Evolutionary conservation across 2,888 invertebrate genomes (phyloP).

Genomic region (Piscicola geometra): DNA sequence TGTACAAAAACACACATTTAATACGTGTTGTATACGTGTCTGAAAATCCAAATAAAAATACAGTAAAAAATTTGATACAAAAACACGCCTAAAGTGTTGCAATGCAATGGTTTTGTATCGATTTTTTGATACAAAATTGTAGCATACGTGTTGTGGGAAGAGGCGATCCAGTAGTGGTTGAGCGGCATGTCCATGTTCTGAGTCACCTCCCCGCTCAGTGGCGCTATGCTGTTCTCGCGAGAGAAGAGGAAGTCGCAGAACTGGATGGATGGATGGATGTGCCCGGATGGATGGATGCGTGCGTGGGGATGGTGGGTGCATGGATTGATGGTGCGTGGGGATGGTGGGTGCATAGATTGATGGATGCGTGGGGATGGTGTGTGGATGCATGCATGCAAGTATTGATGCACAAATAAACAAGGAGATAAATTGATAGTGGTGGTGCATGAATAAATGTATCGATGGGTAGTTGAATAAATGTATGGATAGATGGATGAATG

Average conservation of each 20-base stretch:
- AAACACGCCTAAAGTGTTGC: no score
- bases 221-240: slow-evolving; percentile 75
- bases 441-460: no score
- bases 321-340: no score
- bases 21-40: no score
- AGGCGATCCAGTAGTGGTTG: slow-evolving; percentile 90
- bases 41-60: no score
- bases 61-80: no score
- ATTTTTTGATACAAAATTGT: no score
- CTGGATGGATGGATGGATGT: slow-evolving; percentile 53
- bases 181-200: slow-evolving; percentile 87
- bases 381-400: not conserved
- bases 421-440: no score
- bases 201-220: slow-evolving; percentile 60
- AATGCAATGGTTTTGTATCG: no score
- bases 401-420: not conserved
- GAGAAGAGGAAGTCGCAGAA: slow-evolving; percentile 88
- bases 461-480: no score
- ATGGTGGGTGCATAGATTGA: not conserved
- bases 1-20: no score
- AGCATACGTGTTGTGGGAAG: slow-evolving; percentile 85
- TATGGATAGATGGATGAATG: not conserved
- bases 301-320: not conserved
- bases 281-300: not conserved
- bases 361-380: no score